Percentiles rank a stretch among this genome's conserved stretches.
Conservation (phyloP, 1,140 invertebrate genomes). For the Papilio glaucus region DNA sequence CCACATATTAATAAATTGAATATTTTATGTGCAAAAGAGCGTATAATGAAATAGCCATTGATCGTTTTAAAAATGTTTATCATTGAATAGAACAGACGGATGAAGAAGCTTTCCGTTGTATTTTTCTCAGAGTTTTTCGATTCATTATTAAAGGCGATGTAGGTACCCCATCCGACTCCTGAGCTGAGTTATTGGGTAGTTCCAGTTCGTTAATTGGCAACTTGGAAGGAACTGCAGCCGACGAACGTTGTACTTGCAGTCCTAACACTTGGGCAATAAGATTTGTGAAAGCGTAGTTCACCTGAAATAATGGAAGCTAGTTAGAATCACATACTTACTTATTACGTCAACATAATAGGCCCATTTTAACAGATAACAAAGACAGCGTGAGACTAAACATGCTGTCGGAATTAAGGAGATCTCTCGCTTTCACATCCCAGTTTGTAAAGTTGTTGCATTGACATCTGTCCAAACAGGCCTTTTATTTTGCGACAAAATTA, state of each 20-base stretch:
- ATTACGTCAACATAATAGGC: neutral
- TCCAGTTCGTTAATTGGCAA: slow-evolving; percentile 37
- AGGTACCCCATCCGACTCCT: slow-evolving; percentile 41
- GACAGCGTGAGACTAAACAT: no score
- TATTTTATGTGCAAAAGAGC: slow-evolving; percentile 26
- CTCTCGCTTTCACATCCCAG: no score
- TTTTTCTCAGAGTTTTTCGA: slow-evolving; percentile 70
- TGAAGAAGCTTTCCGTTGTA: slow-evolving; percentile 72
- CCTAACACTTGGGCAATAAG: slow-evolving; percentile 68
- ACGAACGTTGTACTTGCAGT: slow-evolving; percentile 49
- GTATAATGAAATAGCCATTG: slow-evolving; percentile 34
- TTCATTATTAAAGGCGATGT: slow-evolving; percentile 71
- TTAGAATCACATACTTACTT: neutral
- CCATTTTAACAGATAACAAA: no score
- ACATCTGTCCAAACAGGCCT: no score
- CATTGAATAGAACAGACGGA: slow-evolving; percentile 77
- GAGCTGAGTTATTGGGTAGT: slow-evolving; percentile 26
- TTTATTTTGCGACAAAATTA: no score
- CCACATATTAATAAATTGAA: neutral
- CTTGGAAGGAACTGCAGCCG: slow-evolving; percentile 43
- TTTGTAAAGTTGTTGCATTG: no score
- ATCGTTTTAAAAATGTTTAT: slow-evolving; percentile 44
- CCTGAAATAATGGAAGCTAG: slow-evolving; percentile 62
- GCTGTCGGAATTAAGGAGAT: no score
- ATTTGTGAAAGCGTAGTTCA: slow-evolving; percentile 69